phyloP scores from a whole-genome alignment of 2,113 vertebrate species.

The Carassius gibelio region DNA sequence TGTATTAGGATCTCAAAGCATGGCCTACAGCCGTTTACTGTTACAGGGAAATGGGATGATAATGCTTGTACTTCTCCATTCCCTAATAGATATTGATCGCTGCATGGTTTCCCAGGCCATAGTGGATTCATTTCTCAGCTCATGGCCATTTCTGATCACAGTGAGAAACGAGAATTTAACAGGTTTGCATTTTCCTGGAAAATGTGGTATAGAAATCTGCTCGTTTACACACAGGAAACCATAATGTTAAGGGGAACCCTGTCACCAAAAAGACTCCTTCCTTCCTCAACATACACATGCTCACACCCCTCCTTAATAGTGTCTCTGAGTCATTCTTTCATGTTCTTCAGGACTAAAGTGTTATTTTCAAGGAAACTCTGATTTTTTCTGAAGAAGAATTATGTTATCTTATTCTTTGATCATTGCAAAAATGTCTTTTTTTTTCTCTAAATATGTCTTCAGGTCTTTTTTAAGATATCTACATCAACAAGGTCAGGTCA shows the following conservation, averaged over 20 bases:
- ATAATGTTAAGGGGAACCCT: neutral
- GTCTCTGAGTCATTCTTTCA: neutral
- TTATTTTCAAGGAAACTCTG: neutral
- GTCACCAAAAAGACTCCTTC: conserved; percentile 11
- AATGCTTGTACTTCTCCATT: conserved; percentile 24
- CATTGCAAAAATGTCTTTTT: neutral
- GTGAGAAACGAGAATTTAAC: conserved; percentile 28
- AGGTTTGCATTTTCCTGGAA: conserved; percentile 31
- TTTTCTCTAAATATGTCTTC: neutral
- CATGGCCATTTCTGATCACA: conserved; percentile 37
- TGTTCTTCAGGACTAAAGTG: neutral
- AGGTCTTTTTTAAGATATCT: neutral
- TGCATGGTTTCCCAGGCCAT: conserved; percentile 21
- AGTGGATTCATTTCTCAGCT: conserved; percentile 38
- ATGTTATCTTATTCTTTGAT: neutral
- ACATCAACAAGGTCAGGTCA: neutral
- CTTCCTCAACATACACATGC: neutral
- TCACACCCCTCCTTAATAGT: neutral
- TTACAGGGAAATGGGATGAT: conserved; percentile 35
- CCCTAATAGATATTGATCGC: conserved; percentile 44
- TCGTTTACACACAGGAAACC: conserved; percentile 24
- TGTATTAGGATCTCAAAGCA: neutral
- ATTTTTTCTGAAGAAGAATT: neutral
- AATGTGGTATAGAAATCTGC: conserved; percentile 4
- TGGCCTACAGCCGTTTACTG: neutral